These are phyloP conservation scores for Rotaria macrura DNA, from an alignment of 2,888 invertebrate species.

Conservation along the genomic window DNA sequence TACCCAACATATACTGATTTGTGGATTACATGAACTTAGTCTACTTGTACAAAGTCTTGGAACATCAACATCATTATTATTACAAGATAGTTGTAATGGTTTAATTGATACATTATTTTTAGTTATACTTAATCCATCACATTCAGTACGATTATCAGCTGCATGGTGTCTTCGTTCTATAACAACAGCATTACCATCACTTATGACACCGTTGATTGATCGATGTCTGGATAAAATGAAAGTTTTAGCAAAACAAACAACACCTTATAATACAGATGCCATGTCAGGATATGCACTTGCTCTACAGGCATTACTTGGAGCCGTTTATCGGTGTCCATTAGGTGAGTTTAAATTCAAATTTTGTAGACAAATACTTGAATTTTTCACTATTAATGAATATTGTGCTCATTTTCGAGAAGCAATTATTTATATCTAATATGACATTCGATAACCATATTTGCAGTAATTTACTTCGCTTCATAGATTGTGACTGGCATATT, in stretches of 20 bases:
- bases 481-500: too few relatives aligned
- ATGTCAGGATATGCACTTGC: constrained; percentile 74
- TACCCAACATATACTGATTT: constrained; percentile 75
- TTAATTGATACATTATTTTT: constrained; percentile 23
- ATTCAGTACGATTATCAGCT: constrained; percentile 78
- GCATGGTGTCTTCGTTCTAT: constrained; percentile 86
- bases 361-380: constrained; percentile 30
- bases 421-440: too few relatives aligned
- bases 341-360: constrained; percentile 44
- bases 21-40: constrained; percentile 84
- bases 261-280: constrained; percentile 49
- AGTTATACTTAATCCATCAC: not conserved
- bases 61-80: constrained; percentile 62
- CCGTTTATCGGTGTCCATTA: constrained; percentile 74
- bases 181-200: constrained; percentile 82
- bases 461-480: too few relatives aligned
- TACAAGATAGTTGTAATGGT: constrained; percentile 15
- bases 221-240: constrained; percentile 51
- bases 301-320: constrained; percentile 73
- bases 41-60: constrained; percentile 77
- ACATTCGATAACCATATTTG: too few relatives aligned
- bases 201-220: constrained; percentile 82
- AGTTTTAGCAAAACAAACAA: constrained; percentile 69
- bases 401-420: too few relatives aligned
- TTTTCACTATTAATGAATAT: too few relatives aligned